Evolutionary conservation across 2,797 vertebrate genomes (phyloP), one percentile per base, ranked within the genome.

Genomic region (Argyrosomus regius): DNA sequence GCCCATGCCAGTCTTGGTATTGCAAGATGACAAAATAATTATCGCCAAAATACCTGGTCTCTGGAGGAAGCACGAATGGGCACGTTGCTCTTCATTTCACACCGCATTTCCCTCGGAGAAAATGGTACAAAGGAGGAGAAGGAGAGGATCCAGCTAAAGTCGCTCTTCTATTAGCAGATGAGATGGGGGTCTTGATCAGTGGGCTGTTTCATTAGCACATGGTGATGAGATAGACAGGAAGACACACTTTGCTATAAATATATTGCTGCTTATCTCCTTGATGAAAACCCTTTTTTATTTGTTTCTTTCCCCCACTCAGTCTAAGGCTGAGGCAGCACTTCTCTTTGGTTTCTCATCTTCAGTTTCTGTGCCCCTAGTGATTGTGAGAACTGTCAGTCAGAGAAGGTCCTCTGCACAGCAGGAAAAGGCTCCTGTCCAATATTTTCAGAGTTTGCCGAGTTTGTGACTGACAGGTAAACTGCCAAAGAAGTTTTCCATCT

Each of bases 191-290:
- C 81, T 72, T 77, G 60, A 80, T 78, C 49, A 67, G 56, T 13
- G 6, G 18, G 49, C 80, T 82, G 66, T 89, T 92, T 89, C 90
- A 94, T 95, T 94, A 92, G 79, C 92, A 89, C 87, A 63, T 81
- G 60, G 60, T 91, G 84, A 92, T 92, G 83, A 82, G 80, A 91
- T 45, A 17, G 78, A 85, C 53, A 66, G 67, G 39, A 79, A 82
- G 68, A 73, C 11, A 3, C 54, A n/a, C 53, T 41, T 12, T 68
- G 53, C 80, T 87, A 84, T 91, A 80, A 90, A 87, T 86, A 88
- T 49, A 35, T 52, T 9, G 60, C 64, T 80, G 50, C 75, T 81
- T 81, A 75, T 82, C 73, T 67, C 74, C 53, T 77, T 59, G 82
- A 82, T 77, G 75, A 71, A 79, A 82, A 60, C 22, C 16, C 39